Evolutionary conservation across 2,113 vertebrate species (phyloP).

Genomic region (Ardeotis arabs): DNA sequence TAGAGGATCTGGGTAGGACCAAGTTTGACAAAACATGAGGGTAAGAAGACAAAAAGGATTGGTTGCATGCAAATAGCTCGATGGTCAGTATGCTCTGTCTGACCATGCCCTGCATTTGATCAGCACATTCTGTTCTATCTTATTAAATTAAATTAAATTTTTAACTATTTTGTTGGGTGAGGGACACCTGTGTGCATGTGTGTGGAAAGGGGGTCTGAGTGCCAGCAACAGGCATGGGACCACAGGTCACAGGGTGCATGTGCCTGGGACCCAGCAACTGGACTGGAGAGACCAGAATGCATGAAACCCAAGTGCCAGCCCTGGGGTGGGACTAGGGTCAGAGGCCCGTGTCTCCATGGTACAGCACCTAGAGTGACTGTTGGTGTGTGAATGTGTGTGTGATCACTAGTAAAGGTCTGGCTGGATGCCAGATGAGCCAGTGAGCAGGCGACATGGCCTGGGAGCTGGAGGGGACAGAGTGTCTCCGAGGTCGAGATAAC

Average conservation of each 20-base stretch:
- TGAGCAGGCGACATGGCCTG: accelerated
- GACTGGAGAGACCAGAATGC: neutral
- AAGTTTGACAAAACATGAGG: neutral
- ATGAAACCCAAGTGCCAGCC: neutral
- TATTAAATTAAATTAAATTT: neutral
- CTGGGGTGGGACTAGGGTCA: neutral
- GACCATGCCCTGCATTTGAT: neutral
- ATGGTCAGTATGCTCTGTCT: neutral
- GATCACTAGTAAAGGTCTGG: neutral
- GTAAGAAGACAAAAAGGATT: neutral
- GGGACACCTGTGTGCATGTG: neutral
- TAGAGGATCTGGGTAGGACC: neutral
- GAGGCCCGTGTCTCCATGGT: no score
- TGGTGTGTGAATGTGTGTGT: neutral
- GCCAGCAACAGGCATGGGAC: neutral
- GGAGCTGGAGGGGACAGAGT: neutral
- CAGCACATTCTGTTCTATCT: neutral
- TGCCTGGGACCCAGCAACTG: neutral
- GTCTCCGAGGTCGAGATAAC: neutral
- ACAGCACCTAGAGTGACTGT: neutral
- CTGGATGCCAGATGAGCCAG: neutral
- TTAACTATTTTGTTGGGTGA: neutral
- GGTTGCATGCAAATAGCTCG: neutral
- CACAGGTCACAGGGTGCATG: neutral
- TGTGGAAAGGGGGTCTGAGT: neutral